Percentiles rank a stretch among this genome's conserved stretches.
Evolutionary conservation across 1,140 invertebrate genomes (phyloP).

Genomic region (Ceratosolen fusciceps): DNA sequence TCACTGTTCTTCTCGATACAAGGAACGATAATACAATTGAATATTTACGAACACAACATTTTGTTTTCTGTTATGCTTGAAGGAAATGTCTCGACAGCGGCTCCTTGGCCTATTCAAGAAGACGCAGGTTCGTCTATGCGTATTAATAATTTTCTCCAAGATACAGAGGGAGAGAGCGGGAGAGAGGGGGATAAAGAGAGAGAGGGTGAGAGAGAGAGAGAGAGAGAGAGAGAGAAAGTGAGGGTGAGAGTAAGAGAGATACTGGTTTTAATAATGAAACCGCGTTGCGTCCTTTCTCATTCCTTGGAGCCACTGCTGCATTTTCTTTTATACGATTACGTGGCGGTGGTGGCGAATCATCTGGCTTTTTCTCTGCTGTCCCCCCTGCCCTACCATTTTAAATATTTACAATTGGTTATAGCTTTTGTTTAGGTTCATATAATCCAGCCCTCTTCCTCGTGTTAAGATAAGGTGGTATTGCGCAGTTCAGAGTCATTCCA

Average conservation of each 20-base stretch:
- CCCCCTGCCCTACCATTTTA: conserved; percentile 9
- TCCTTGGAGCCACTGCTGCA: conserved; percentile 25
- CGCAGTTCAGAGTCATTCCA: conserved; percentile 62
- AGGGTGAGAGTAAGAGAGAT: too few relatives aligned
- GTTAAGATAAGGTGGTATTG: conserved; percentile 60
- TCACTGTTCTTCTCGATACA: conserved; percentile 67
- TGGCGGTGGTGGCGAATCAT: conserved; percentile 53
- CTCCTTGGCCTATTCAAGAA: conserved; percentile 11
- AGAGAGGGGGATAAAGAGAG: too few relatives aligned
- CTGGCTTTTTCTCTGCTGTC: conserved; percentile 38
- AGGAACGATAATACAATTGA: conserved; percentile 72
- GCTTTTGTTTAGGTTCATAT: conserved; percentile 53
- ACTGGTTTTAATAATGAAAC: conserved; percentile 20
- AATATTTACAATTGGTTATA: conserved; percentile 66
- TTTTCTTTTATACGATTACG: conserved; percentile 39
- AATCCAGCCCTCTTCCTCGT: conserved; percentile 6
- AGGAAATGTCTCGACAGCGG: conserved; percentile 45
- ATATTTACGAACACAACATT: conserved; percentile 69
- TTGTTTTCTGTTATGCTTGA: conserved; percentile 54
- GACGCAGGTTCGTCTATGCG: conserved; percentile 41
- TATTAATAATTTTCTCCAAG: conserved; percentile 33
- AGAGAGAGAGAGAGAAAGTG: too few relatives aligned
- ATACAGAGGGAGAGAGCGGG: conserved; percentile 40
- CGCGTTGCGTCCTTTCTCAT: conserved; percentile 30
- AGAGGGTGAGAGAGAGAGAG: too few relatives aligned